Conservation (phyloP, 2,888 invertebrate species). For the Stictocephala bisonia region DNA sequence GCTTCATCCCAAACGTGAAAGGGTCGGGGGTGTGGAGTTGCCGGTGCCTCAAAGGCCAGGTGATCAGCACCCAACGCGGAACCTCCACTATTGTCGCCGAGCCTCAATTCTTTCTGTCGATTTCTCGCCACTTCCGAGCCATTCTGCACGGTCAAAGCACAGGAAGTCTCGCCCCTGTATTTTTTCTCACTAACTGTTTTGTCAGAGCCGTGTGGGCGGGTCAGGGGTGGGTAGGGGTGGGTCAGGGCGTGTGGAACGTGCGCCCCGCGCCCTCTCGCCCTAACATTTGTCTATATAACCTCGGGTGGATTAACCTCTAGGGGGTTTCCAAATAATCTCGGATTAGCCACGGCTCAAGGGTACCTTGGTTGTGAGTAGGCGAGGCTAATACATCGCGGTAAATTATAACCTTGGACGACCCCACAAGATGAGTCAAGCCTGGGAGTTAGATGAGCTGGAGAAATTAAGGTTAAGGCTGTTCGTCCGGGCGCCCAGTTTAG, state of each 20-base stretch:
- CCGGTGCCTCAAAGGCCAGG: too few species aligned
- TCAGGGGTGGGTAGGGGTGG: too few species aligned
- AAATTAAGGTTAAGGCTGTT: too few species aligned
- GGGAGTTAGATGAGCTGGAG: not conserved
- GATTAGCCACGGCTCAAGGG: conserved; percentile 27
- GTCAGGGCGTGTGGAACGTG: not conserved
- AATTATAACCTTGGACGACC: not conserved
- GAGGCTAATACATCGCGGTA: not conserved
- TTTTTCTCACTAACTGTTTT: conserved; percentile 4
- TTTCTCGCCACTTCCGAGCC: conserved; percentile 45
- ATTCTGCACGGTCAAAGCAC: conserved; percentile 12
- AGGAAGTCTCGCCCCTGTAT: conserved; percentile 36
- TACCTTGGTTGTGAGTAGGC: not conserved
- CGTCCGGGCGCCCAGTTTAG: too few species aligned
- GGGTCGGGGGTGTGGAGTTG: too few species aligned
- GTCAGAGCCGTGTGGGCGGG: conserved; percentile 9
- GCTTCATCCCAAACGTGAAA: too few species aligned
- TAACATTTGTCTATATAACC: not conserved
- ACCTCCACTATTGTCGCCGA: conserved; percentile 19
- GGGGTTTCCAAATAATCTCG: conserved; percentile 5
- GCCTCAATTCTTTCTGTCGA: conserved; percentile 30
- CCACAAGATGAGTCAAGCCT: too few species aligned
- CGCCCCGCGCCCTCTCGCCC: not conserved
- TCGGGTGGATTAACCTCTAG: not conserved
- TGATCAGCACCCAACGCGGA: too few species aligned